A percentile compares a stretch with the other conserved stretches of the same genome.
These are phyloP conservation scores for human DNA, from an alignment of 2,113 vertebrate genomes.

Conservation along the genomic window DNA sequence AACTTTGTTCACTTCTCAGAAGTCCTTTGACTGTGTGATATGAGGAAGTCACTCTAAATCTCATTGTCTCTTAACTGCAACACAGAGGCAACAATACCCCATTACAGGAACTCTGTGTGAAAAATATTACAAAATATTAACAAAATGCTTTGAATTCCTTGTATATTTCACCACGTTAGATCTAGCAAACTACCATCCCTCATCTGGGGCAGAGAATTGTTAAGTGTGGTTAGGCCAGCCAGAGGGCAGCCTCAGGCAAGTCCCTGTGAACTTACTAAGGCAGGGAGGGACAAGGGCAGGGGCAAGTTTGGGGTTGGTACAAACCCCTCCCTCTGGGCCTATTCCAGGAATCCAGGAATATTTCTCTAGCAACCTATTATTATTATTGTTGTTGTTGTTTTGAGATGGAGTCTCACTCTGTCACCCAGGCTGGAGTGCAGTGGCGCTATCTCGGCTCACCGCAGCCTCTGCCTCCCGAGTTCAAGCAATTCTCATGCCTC, in stretches of 20 bases:
- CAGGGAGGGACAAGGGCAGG: neutral
- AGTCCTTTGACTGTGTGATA: neutral
- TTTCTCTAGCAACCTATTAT: neutral
- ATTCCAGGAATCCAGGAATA: neutral
- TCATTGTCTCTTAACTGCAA: neutral
- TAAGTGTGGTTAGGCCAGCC: neutral
- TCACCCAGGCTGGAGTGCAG: neutral
- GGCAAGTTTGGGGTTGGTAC: neutral
- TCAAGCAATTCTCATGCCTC: too few species aligned
- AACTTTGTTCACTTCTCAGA: conserved; percentile 32
- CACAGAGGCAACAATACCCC: neutral
- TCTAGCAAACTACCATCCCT: neutral
- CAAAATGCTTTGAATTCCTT: neutral
- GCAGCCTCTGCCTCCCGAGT: too few species aligned
- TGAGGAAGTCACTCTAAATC: neutral
- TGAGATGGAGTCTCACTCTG: neutral
- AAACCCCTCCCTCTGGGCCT: neutral
- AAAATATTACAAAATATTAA: conserved; percentile 26
- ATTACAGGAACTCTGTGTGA: neutral
- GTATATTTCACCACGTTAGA: neutral
- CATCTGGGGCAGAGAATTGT: neutral
- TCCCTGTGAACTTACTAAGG: neutral
- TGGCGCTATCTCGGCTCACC: too few species aligned
- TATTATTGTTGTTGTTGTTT: neutral
- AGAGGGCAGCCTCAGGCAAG: neutral